Percentiles rank a stretch among this genome's conserved stretches.
Conservation (phyloP, 1,140 invertebrate genomes). For the Maniola jurtina region DNA sequence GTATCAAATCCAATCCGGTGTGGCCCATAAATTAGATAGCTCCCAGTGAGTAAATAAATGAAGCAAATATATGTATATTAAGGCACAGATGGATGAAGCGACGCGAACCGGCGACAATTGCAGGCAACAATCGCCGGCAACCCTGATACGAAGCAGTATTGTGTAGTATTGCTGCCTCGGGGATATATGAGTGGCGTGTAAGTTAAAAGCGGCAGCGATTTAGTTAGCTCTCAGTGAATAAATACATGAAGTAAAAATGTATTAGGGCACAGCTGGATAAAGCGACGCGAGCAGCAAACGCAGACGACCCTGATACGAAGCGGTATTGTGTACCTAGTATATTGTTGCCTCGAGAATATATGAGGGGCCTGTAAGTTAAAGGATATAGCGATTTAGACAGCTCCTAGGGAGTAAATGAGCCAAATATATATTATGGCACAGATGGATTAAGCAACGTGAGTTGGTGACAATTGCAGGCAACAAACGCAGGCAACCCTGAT, state of each 20-base stretch:
- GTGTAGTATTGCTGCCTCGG: slow-evolving; percentile 48
- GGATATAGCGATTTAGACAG: too few species aligned
- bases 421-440: slow-evolving; percentile 29
- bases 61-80: slow-evolving; percentile 29
- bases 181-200: slow-evolving; percentile 31
- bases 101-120: slow-evolving; percentile 41
- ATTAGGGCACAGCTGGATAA: slow-evolving; percentile 28
- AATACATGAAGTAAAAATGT: slow-evolving; percentile 27
- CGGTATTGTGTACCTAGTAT: too few species aligned
- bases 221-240: slow-evolving; percentile 15
- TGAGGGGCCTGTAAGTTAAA: too few species aligned
- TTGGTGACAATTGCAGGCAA: slow-evolving; percentile 45
- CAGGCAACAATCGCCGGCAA: slow-evolving; percentile 43
- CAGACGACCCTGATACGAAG: too few species aligned
- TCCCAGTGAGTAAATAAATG: slow-evolving; percentile 25
- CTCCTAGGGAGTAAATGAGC: slow-evolving; percentile 19
- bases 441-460: slow-evolving; percentile 27
- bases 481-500: slow-evolving; percentile 44
- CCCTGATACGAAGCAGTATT: slow-evolving; percentile 42
- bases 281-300: slow-evolving; percentile 21
- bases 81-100: slow-evolving; percentile 23
- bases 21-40: slow-evolving; percentile 21
- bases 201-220: slow-evolving; percentile 19
- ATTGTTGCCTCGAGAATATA: too few species aligned
- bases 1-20: slow-evolving; percentile 12